Evolutionary conservation across 2,888 invertebrate species (phyloP).

Genomic region (Tetheella fluctuosa): DNA sequence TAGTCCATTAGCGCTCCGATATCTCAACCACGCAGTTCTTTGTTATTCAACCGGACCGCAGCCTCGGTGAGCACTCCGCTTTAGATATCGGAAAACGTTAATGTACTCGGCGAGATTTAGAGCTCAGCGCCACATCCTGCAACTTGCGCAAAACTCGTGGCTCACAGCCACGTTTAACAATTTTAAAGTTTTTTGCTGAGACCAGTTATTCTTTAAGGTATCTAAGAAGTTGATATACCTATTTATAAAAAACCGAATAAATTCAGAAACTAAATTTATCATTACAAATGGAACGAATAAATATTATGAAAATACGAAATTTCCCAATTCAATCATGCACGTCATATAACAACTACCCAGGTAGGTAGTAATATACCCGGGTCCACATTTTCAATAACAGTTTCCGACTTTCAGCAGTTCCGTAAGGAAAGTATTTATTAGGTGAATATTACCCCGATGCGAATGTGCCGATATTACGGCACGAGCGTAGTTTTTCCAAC

Average conservation of each 20-base stretch:
- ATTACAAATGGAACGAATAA: neutral
- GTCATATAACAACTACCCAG: no score
- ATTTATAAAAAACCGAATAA: no score
- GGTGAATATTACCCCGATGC: conserved; percentile 71
- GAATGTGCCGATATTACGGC: conserved; percentile 68
- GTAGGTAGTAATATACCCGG: conserved; percentile 54
- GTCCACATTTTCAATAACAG: conserved; percentile 67
- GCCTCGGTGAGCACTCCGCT: conserved; percentile 66
- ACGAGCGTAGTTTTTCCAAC: conserved; percentile 57
- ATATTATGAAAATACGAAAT: neutral
- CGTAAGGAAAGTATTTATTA: conserved; percentile 74
- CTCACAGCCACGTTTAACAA: conserved; percentile 2
- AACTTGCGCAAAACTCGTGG: conserved; percentile 37
- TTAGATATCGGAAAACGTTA: conserved; percentile 81
- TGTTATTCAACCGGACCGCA: conserved; percentile 76
- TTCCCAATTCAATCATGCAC: no score
- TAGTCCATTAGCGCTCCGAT: conserved; percentile 76
- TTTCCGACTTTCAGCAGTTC: conserved; percentile 63
- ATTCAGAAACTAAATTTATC: neutral
- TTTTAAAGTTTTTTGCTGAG: neutral
- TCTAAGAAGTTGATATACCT: no score
- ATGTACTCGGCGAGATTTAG: conserved; percentile 76
- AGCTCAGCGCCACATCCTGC: conserved; percentile 50
- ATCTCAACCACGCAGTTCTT: conserved; percentile 77
- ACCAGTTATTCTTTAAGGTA: no score